Evolutionary conservation across 1,140 invertebrate species (phyloP), one percentile per base, ranked within the genome.

Genomic region (Spodoptera litura): DNA sequence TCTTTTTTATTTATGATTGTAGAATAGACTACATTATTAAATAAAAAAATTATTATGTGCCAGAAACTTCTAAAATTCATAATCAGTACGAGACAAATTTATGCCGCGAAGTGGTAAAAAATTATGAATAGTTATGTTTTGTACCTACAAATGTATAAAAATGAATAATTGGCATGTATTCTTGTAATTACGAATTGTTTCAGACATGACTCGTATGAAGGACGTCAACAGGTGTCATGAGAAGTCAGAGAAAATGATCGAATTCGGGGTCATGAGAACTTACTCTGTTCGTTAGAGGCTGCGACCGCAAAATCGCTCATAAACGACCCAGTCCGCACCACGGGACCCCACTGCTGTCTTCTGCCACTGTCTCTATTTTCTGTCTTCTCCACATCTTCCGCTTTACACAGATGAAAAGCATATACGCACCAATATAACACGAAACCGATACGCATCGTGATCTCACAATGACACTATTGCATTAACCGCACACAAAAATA

Each of bases 371-470:
- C 93, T 78, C 82, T 88, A 79, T 87, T 82, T 56, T 94, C 93
- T 89, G 89, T 92, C 89, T 85, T 92, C 78, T 94, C 91, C 73
- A 86, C 89, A 89, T 94, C 91, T 81, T 94, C 89, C 62, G 85
- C 91, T 88, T 90, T 92, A 81, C 93, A 94, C 84, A 93, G 78
- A 88, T 94, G 92, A 86, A 93, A 85, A 88, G 86, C 88, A 86
- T 93, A 89, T 91, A 94, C 91, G 91, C 91, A 93, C 92, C 92
- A 94, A 91, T 93, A 94, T 85, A 94, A 88, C 87, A 93, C 86
- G 87, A 93, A 87, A 91, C 92, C 90, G 87, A 94, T 91, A 93
- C 91, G 93, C 93, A 94, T 94, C 88, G 91, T 94, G 89, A 93
- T 92, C 87, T 89, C 78, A 87, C 85, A 89, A 92, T 91, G 86